Base-by-base conservation (phyloP, 2,888 invertebrate species). In the Biston betularia region DNA sequence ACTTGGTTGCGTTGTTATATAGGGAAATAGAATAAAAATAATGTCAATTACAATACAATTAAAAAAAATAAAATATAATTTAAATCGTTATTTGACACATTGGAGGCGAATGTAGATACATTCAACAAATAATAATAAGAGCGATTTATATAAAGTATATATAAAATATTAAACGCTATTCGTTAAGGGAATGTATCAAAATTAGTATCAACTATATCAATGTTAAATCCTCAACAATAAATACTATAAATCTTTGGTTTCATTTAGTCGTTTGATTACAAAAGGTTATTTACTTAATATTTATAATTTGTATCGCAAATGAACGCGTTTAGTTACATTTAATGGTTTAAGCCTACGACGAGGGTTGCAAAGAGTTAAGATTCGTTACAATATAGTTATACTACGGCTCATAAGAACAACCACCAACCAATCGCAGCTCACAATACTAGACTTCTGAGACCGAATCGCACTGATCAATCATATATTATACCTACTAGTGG, bases 221-320 rank as follows among this genome's bases (percentile, higher is more conserved):
- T 81, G 88, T 87, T 86, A 88, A 84, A 84, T 86, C 85, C 83
- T 88, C 90, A 87, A 89, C 87, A 90, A 90, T 92, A 92, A 92
- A 92, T 91, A 92, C 89, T 92, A 90, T 88, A 89, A 90, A 89
- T 92, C 93, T 93, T 93, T 93, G 93, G 93, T 90, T 90, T 89
- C 86, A 88, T 87, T 88, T 87, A 89, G 89, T 89, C 89, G 87
- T 83, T 89, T 82, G 87, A 87, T 87, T 89, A 86, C 81, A 85
- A 87, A 87, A 86, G 77, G 78, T 80, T 76, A 73, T 71, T 70
- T 76, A 70, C 77, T 75, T 63, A 65, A 75, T 69, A 61, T 76
- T 77, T 73, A 76, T 76, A 70, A 77, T 75, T 75, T 75, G 71
- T 75, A 74, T 80, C 70, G 79, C 78, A 79, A 77, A 77, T 71